phyloP scores from a whole-genome alignment of 2,113 vertebrate species.

The Bubo scandiacus region DNA sequence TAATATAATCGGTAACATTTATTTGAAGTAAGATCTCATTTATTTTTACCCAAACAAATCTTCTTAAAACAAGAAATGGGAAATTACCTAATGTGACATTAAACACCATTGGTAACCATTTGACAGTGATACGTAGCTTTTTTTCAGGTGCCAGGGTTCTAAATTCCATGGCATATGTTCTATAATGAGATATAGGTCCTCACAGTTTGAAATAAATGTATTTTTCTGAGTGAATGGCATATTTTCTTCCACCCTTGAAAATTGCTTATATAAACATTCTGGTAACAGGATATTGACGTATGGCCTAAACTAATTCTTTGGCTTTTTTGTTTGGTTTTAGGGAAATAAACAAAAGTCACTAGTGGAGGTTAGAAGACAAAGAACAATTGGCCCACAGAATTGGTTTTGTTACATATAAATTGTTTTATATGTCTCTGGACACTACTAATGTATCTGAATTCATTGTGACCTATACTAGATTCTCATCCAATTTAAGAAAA shows the following conservation, averaged over 20 bases:
- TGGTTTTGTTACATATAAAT: neutral
- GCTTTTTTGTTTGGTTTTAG: neutral
- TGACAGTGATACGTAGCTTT: neutral
- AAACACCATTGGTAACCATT: neutral
- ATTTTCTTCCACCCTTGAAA: conserved; percentile 46
- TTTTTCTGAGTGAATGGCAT: conserved; percentile 24
- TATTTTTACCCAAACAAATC: neutral
- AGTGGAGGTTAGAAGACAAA: neutral
- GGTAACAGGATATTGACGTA: conserved; percentile 28
- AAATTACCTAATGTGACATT: neutral
- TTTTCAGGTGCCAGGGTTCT: neutral
- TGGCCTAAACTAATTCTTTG: neutral
- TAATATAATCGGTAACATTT: neutral
- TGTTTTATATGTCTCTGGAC: neutral
- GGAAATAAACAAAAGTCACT: neutral
- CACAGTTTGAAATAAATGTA: conserved; percentile 8
- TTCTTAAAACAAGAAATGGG: neutral
- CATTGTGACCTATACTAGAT: neutral
- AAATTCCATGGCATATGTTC: conserved; percentile 13
- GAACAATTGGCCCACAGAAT: neutral
- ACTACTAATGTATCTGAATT: neutral
- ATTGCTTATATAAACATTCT: conserved; percentile 39
- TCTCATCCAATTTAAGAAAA: neutral
- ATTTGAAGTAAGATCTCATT: neutral
- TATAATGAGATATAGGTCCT: conserved; percentile 25